Conservation (phyloP, 2,797 vertebrate species). For the Taeniopygia guttata region DNA sequence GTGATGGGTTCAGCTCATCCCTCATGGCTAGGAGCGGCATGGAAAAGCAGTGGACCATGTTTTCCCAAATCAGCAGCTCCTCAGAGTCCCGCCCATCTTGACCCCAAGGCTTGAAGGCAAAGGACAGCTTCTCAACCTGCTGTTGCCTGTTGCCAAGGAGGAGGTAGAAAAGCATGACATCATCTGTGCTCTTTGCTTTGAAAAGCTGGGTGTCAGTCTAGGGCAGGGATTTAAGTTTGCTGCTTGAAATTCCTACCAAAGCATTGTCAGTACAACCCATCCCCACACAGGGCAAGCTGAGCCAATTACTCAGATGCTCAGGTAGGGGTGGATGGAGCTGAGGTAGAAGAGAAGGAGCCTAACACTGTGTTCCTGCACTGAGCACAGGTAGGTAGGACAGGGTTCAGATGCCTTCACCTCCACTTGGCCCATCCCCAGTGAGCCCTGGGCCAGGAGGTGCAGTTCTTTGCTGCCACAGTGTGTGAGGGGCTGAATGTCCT, state of each 20-base stretch:
- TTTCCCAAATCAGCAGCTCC: background rate
- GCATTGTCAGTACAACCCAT: background rate
- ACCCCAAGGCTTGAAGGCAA: background rate
- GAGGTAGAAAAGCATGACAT: background rate
- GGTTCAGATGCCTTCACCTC: background rate
- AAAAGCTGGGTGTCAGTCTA: background rate
- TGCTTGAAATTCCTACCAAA: background rate
- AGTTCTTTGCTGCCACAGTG: background rate
- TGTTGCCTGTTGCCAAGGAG: background rate
- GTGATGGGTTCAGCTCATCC: background rate
- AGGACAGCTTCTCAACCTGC: background rate
- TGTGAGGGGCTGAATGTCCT: background rate
- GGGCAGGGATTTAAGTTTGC: background rate
- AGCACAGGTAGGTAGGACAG: background rate
- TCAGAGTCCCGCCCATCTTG: background rate
- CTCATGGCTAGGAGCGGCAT: accelerated
- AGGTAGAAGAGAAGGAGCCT: background rate
- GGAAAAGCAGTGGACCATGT: background rate
- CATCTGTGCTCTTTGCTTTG: background rate
- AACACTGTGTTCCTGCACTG: background rate
- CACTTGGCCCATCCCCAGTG: background rate
- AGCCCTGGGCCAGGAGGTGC: background rate
- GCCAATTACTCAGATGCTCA: background rate
- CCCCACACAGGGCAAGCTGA: background rate
- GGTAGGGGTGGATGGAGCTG: background rate